Base-by-base conservation (phyloP, 2,888 invertebrate species). In the Ditylenchus weischeri region DNA sequence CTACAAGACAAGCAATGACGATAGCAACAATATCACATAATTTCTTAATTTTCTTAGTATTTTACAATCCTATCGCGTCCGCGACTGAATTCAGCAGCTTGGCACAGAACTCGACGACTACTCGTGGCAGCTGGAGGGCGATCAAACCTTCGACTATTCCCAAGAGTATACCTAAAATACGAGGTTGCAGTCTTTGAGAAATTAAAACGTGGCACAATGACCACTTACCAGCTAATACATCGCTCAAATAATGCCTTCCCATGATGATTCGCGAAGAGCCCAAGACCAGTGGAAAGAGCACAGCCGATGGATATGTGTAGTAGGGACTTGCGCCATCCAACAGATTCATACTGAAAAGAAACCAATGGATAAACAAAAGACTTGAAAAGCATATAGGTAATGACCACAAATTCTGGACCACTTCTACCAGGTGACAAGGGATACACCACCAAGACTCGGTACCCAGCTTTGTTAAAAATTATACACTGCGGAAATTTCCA, bases 171-270 rank as follows among this genome's bases (percentile, higher is more conserved):
- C 62, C 62, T 47, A 47, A 47, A 62, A 62, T 47, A 47, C 11
- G 13, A 18, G 21, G 5, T n/a, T n/a, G n/a, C n/a, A n/a, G n/a
- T n/a, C n/a, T n/a, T 21, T 29, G 59, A 58, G 6, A 29, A 36
- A 10, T 35, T 29, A 58, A 58, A 29, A 36, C 29, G 38, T 8
- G 7, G 38, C 38, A 8, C 7, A 59, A 13, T 4, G 13, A 59
- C 3, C 59, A 13, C 54, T 21, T 23, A 73, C 96, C 96, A 63
- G 87, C 89, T 5, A 88, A 57, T 0, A 94, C 89, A 85, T 96
- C 96, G 48, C 91, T 84, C 51, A 94, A 84, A 83, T 91, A 90
- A 85, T 96, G 96, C 67, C 93, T 87, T 74, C 90, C 89, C 74
- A 91, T 86, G 23, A 94, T 84, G 10, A 95, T 86, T 75, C 95